A percentile compares a stretch with the other conserved stretches of the same genome.
phyloP scores from a whole-genome alignment of 2,888 invertebrate genomes.

The Drosophila ezoana region DNA sequence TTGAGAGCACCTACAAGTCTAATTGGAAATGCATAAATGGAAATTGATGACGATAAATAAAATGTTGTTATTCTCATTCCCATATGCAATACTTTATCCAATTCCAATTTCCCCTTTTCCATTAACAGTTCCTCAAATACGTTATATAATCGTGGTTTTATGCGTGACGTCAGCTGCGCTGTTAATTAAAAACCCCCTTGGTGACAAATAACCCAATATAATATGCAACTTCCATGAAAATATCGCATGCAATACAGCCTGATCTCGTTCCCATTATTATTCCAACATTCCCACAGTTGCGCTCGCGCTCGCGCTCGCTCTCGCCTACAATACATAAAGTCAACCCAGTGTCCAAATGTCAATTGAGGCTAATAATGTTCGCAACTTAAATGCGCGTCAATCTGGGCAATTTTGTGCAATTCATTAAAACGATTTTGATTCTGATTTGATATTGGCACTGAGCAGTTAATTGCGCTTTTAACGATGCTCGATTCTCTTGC shows the following conservation, averaged over 20 bases:
- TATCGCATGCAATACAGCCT: conserved; percentile 7
- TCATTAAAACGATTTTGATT: conserved; percentile 76
- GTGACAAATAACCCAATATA: conserved; percentile 1
- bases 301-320: neutral
- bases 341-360: conserved; percentile 44
- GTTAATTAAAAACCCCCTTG: neutral
- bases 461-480: conserved; percentile 75
- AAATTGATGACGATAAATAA: conserved; percentile 68
- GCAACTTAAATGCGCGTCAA: conserved; percentile 58
- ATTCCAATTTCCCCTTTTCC: neutral
- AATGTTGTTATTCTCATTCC: conserved; percentile 38
- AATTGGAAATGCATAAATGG: conserved; percentile 74
- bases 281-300: conserved; percentile 7
- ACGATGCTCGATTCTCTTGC: conserved; percentile 44
- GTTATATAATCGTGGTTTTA: conserved; percentile 1
- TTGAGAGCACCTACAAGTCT: conserved; percentile 53
- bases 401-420: conserved; percentile 74
- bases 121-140: conserved; percentile 1
- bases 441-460: conserved; percentile 68
- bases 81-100: conserved; percentile 16
- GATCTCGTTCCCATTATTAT: conserved; percentile 16
- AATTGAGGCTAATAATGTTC: conserved; percentile 56
- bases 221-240: conserved; percentile 2
- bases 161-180: neutral
- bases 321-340: conserved; percentile 13